Base-by-base conservation (phyloP, 1,140 invertebrate species). In the Drosophila kepulauana region DNA sequence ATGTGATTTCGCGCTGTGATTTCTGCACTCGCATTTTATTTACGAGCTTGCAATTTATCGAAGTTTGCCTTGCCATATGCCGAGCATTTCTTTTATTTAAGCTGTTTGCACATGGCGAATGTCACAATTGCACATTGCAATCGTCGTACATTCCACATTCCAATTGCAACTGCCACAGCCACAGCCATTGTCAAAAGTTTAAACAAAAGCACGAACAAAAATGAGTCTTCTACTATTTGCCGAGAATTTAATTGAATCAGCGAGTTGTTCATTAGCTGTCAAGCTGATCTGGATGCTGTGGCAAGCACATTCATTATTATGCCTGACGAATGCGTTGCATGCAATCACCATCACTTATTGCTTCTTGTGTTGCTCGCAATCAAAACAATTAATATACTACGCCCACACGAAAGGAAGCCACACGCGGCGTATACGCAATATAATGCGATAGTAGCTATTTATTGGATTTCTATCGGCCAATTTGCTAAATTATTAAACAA, bases 21-120 rank as follows among this genome's bases (percentile, higher is more conserved):
- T 56, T 56, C 75, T 71, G 49, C 62, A 67, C 69, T 57, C 77
- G 72, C 84, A 78, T 70, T 82, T 82, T 87, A 88, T 87, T 88
- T 80, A 65, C 84, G 70, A 61, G 57, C 46, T 74, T 79, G 76
- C 66, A 82, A 88, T 78, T 77, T 72, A 80, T 80, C 74, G 84
- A 67, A 79, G 73, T 65, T 88, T 76, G 71, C 41, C 41, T 57
- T 61, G 49, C 33, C 13, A 66, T 68, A 54, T 63, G 45, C 25
- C 61, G 58, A 3, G 16, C 10, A 8, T 62, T 63, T 70, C 13
- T 51, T 70, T 68, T 67, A 74, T 80, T 71, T 71, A 86, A 88
- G 62, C 76, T 79, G 54, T 82, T 79, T 71, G 66, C 79, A 66
- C 46, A 58, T 61, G 58, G 74, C 56, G 62, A 62, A 66, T 75